These are phyloP conservation scores for Phrynocephalus forsythii DNA, from an alignment of 2,797 vertebrate species.

Conservation along the genomic window DNA sequence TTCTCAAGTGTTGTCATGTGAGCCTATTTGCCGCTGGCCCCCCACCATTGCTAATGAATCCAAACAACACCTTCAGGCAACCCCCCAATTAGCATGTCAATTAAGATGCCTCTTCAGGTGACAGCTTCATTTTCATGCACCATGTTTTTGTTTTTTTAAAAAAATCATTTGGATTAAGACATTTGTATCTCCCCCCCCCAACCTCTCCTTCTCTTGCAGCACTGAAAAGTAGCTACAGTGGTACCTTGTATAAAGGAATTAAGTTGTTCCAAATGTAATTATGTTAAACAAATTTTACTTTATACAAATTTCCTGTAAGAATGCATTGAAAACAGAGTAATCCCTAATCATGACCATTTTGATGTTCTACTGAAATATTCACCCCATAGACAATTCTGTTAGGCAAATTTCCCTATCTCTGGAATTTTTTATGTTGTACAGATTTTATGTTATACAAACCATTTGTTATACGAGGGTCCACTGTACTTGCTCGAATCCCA, in stretches of 20 bases:
- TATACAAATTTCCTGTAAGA: no score
- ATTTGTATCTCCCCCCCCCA: conserved; percentile 16
- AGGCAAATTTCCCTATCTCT: no score
- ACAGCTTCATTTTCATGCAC: conserved; percentile 43
- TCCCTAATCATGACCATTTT: no score
- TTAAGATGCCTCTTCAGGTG: conserved; percentile 45
- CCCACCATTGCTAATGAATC: conserved; percentile 46
- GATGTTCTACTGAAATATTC: no score
- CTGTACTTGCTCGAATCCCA: not conserved
- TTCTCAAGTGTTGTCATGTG: conserved; percentile 25
- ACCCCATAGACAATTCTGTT: no score
- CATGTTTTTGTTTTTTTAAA: not conserved
- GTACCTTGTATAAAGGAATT: no score
- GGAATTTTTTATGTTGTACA: no score
- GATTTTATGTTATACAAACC: no score
- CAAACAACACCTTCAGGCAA: conserved; percentile 58
- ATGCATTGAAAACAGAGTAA: no score
- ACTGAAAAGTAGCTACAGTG: not conserved
- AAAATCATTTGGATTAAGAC: conserved; percentile 39
- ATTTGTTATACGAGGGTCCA: no score
- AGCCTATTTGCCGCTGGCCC: conserved; percentile 23
- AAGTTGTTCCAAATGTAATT: no score
- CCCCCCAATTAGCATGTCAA: conserved; percentile 61
- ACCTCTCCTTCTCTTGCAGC: not conserved
- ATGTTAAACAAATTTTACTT: no score